phyloP scores from a whole-genome alignment of 2,113 vertebrate species.

The Dipodomys spectabilis region DNA sequence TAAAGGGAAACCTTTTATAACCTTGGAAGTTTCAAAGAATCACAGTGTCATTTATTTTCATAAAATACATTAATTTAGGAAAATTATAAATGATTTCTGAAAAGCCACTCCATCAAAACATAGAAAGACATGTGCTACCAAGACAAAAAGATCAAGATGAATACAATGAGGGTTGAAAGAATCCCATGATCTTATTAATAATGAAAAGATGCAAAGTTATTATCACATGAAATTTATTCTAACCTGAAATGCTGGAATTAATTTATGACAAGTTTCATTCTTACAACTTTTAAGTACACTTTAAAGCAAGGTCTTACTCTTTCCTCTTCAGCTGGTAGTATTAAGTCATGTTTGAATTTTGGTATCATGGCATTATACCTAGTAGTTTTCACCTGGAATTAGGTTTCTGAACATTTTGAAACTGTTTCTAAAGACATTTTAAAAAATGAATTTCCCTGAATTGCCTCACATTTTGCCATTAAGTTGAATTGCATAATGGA shows the following conservation, averaged over 20 bases:
- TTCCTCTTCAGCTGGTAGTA: constrained; percentile 32
- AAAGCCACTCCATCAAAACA: constrained; percentile 76
- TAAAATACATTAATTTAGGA: constrained; percentile 84
- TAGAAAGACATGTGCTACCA: constrained; percentile 62
- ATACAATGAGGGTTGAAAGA: constrained; percentile 68
- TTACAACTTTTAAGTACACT: constrained; percentile 60
- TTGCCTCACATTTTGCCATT: constrained; percentile 38
- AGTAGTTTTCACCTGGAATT: constrained; percentile 53
- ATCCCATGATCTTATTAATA: constrained; percentile 75
- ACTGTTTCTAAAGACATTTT: constrained; percentile 28
- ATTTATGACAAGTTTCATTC: constrained; percentile 67
- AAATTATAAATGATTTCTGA: constrained; percentile 84
- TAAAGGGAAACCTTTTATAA: constrained; percentile 77
- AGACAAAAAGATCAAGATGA: constrained; percentile 80
- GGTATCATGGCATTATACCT: background rate
- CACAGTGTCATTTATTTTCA: constrained; percentile 82
- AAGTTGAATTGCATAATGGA: background rate
- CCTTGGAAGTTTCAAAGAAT: constrained; percentile 85
- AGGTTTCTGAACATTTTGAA: background rate
- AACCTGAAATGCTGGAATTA: constrained; percentile 73
- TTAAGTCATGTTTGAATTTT: constrained; percentile 35
- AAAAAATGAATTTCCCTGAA: constrained; percentile 16
- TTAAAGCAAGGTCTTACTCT: constrained; percentile 46
- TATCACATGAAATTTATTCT: constrained; percentile 74
- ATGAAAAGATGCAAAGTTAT: constrained; percentile 79